Base-by-base conservation (phyloP, 2,797 vertebrate genomes). In the Hypotaenidia philippensis region DNA sequence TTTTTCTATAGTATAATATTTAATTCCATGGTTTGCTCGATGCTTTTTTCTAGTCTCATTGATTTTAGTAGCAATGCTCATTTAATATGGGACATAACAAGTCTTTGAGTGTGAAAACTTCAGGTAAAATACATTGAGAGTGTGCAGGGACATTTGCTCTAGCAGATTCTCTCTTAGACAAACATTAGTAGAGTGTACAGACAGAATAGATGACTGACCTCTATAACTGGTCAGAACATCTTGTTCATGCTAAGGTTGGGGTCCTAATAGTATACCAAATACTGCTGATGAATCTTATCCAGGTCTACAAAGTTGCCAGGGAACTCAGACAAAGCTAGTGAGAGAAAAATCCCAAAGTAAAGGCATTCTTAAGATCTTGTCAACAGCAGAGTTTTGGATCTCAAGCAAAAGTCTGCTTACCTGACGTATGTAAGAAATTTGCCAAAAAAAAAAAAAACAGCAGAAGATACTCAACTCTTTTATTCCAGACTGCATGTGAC, bases 171-270 rank as follows among this genome's bases (percentile, higher is more conserved):
- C 8, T 49, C 16, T 76, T 36, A 53, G 52, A 61, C 3, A 61
- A 52, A 50, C 64, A 32, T 49, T n/a, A 64, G 40, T 16, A 81
- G 40, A 83, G 14, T 4, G 1, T 57, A 53, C 8, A 8, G 47
- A 17, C 18, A 70, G 31, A 60, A 3, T 25, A 56, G 14, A 36
- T 11, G 25, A 10, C 6, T 34, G 7, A 16, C 17, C 6, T 60
- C 14, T 44, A 0, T 5, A 79, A 50, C 38, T 44, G 29, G 8
- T 29, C n/a, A 38, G 34, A 78, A 34, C 0, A 0, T 32, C 19
- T 41, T 53, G 9, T 71, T 75, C 11, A 6, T 12, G 4, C 45
- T 36, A 59, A 81, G 32, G 13, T 13, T 15, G 38, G 25, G 13
- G 8, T 49, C 17, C 7, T 77, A 47, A 36, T 2, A 4, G 13